Evolutionary conservation across 2,888 invertebrate species (phyloP), one percentile per base, ranked within the genome.

Genomic region (Pandemis corylana): DNA sequence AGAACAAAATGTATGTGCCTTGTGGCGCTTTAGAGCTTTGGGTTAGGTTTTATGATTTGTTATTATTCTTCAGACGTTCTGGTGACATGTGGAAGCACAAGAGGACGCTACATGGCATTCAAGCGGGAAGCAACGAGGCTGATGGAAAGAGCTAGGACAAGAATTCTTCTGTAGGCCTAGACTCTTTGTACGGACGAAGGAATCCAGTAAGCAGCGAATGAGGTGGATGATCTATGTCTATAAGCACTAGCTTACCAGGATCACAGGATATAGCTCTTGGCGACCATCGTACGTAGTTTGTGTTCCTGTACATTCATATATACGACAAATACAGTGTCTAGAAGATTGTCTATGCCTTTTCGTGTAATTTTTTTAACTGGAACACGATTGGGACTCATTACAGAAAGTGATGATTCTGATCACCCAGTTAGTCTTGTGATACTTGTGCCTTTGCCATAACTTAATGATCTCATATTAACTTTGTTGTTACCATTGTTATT

Each of bases 71-170:
- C 84, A 94, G 94, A 78, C 90, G 94, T 64, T 93, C 94, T 13
- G 94, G 94, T 5, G 94, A 94, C 67, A 94, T 94, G 94, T 94
- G 94, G 93, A 94, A 94, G 75, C 94, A 94, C 77, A 94, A 94
- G 80, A 85, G 94, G 77, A 94, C 94, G 12, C 84, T 93, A 5
- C 94, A 94, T 62, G 92, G 93, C 2, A 86, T 90, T 5, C 90
- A 88, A 76, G 78, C 85, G 4, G 76, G 76, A 13, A 71, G 75
- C 36, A 71, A 76, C 28, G 85, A 84, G 28, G 65, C 76, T 10
- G 71, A 75, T 36, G 42, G 42, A 68, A 71, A 72, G 68, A 72
- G 71, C 49, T 72, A 75, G 64, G 53, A 36, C 9, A 41, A 46
- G 5, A 36, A 36, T 36, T 36, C 28, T 46, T 46, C 12, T 41